Percentiles rank a stretch among this genome's conserved stretches.
Evolutionary conservation across 2,797 vertebrate species (phyloP).

Genomic region (Sciurus vulgaris): DNA sequence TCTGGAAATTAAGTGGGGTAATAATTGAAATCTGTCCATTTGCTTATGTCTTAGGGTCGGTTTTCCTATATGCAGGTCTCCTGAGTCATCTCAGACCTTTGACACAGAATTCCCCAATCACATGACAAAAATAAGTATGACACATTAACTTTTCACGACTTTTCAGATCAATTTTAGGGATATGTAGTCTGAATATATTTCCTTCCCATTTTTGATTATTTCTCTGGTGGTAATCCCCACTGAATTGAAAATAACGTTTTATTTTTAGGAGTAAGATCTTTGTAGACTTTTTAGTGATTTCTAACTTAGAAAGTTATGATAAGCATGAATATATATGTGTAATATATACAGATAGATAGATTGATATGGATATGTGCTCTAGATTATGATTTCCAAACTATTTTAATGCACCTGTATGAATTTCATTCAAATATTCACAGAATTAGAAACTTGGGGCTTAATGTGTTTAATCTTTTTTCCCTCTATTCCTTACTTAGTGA

Average conservation of each 20-base stretch:
- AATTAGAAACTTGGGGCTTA: too few relatives aligned
- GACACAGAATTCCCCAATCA: neutral
- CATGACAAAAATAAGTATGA: neutral
- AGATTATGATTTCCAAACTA: too few relatives aligned
- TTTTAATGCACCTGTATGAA: too few relatives aligned
- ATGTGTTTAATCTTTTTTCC: neutral
- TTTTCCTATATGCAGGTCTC: neutral
- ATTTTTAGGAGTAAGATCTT: neutral
- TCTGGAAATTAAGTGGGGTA: neutral
- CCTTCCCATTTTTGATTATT: neutral
- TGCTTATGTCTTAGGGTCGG: neutral
- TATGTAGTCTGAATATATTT: neutral
- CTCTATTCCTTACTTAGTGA: neutral
- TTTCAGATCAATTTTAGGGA: neutral
- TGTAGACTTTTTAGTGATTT: neutral
- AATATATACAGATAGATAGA: accelerated
- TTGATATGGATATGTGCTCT: too few relatives aligned
- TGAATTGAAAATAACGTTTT: neutral
- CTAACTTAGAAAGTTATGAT: neutral
- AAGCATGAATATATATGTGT: too few relatives aligned
- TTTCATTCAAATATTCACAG: too few relatives aligned
- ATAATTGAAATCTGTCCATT: neutral
- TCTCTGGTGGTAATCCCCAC: neutral
- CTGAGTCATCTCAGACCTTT: neutral
- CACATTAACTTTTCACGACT: neutral